Base-by-base conservation (phyloP, 1,140 invertebrate genomes). In the Acarapis woodi region DNA sequence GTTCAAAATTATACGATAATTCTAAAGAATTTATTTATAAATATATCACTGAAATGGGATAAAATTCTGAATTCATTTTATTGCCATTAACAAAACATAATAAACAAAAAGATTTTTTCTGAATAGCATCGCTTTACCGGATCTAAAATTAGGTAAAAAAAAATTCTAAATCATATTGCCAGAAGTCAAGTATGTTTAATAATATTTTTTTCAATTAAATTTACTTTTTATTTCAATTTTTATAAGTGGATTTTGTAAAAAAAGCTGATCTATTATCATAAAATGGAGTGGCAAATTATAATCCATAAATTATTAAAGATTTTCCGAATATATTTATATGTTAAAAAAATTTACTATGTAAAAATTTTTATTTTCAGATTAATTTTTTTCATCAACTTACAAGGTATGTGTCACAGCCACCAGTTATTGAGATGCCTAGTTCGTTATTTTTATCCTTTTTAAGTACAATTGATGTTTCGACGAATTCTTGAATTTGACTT, bases 371-470 rank as follows among this genome's bases (percentile, higher is more conserved):
- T 33, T 28, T 28, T 33, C 16, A 10, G 10, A n/a, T 33, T 16
- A 5, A 10, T 33, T 4, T 5, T 37, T 35, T 20, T 37, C 18
- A 31, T 8, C 14, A n/a, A 45, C 41, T 44, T 42, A 49, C 48
- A 28, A 49, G 26, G 39, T 49, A 49, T 24, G 48, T 48, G 19
- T 49, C 47, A 19, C 26, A 40, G 5, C 48, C 48, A 2, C 48
- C 48, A 24, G 46, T 40, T 16, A 49, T 46, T n/a, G 44, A 44
- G 16, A 49, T 41, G 3, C 47, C 47, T 15, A 49, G 30, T 37
- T 49, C 47, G 32, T 45, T 47, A 24, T 47, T 46, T 28, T 47
- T 45, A 26, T 48, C 47, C 28, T 49, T 49, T 28, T 41, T 45
- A 18, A 49, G 28, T 6, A 49, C 48, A 6, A 49, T 48, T 1